phyloP scores from a whole-genome alignment of 2,888 invertebrate genomes.

The Sialis lutaria region DNA sequence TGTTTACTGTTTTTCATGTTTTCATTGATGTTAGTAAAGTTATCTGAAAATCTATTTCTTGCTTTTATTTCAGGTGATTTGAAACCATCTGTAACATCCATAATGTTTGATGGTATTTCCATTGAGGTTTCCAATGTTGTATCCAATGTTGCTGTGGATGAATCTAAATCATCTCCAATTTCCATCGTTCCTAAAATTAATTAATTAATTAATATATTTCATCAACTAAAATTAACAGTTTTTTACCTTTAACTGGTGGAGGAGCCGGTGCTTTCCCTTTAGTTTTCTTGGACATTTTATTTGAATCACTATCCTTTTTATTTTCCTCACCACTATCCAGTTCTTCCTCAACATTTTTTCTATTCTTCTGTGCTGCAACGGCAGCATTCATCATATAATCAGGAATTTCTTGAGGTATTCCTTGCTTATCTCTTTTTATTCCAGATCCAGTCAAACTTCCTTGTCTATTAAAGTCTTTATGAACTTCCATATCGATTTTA shows the following conservation, averaged over 20 bases:
- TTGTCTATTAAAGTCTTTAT: conserved; percentile 23
- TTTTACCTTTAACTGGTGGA: conserved; percentile 20
- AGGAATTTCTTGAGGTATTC: conserved; percentile 52
- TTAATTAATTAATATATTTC: too few species aligned
- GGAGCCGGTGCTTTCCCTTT: conserved; percentile 62
- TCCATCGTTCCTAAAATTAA: neutral
- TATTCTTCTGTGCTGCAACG: conserved; percentile 46
- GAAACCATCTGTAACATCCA: neutral
- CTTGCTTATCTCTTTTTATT: conserved; percentile 37
- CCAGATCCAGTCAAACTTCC: conserved; percentile 35
- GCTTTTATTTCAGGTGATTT: neutral
- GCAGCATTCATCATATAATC: conserved; percentile 56
- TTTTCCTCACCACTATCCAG: conserved; percentile 8
- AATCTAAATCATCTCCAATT: neutral
- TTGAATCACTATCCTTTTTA: conserved; percentile 15
- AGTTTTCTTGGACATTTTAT: conserved; percentile 34
- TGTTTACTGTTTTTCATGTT: conserved; percentile 25
- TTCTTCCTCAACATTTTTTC: conserved; percentile 31
- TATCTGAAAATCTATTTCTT: conserved; percentile 12
- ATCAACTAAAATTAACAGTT: too few species aligned
- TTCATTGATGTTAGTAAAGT: conserved; percentile 31
- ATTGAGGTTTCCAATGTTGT: neutral
- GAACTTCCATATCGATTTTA: conserved; percentile 13
- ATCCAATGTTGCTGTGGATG: neutral
- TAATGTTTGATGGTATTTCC: neutral